These are phyloP conservation scores for fruit fly (Drosophila melanogaster) DNA, from an alignment of 1,140 invertebrate species.

Conservation along the genomic window Release_6_plus_ISO1_MT NT_037436.4:18373501-18374000, in stretches of 20 bases:
- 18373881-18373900: conserved; percentile 8
- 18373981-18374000: too few relatives aligned
- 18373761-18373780: conserved; percentile 80
- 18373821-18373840: conserved; percentile 71
- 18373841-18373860: conserved; percentile 83
- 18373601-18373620: conserved; percentile 73
- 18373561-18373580: conserved; percentile 84
- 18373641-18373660: conserved; percentile 19
- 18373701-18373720: conserved; percentile 85
- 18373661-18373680: conserved; percentile 48
- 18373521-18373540: conserved; percentile 35
- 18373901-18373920: conserved; percentile 41
- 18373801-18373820: conserved; percentile 10
- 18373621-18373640: conserved; percentile 38
- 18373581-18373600: conserved; percentile 65
- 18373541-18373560: conserved; percentile 76
- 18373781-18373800: background rate
- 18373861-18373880: conserved; percentile 78
- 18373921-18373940: conserved; percentile 41
- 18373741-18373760: conserved; percentile 72
- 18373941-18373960: conserved; percentile 19
- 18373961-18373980: background rate
- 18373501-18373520: background rate
- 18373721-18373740: conserved; percentile 73
- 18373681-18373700: conserved; percentile 85